phyloP scores from a whole-genome alignment of 1,140 invertebrate species.

The Helicoverpa armigera region DNA sequence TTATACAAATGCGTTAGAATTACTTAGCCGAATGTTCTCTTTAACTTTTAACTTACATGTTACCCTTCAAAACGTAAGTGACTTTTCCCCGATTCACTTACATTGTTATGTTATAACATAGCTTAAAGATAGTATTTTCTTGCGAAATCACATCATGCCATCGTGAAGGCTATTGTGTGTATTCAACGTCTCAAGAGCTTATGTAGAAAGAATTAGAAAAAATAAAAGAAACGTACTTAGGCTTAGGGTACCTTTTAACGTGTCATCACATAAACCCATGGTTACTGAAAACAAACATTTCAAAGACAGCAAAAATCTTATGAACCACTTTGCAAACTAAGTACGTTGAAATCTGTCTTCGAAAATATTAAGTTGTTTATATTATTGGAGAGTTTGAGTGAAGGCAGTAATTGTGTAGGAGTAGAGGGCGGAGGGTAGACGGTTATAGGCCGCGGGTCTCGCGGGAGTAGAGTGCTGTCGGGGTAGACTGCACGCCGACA shows the following conservation, averaged over 20 bases:
- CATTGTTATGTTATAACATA: conserved; percentile 32
- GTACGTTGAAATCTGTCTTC: conserved; percentile 44
- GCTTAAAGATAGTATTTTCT: conserved; percentile 8
- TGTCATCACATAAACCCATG: not conserved
- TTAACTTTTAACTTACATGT: conserved; percentile 39
- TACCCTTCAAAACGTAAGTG: conserved; percentile 35
- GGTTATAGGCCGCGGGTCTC: not conserved
- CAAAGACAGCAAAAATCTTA: not conserved
- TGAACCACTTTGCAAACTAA: conserved; percentile 18
- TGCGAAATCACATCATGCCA: conserved; percentile 11
- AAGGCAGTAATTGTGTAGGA: conserved; percentile 62
- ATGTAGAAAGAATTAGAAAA: not conserved
- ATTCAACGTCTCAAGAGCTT: not conserved
- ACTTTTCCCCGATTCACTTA: conserved; percentile 31
- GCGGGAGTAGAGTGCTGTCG: not conserved
- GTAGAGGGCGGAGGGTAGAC: conserved; percentile 66
- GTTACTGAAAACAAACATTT: not conserved
- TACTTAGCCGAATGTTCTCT: not conserved
- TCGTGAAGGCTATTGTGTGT: not conserved
- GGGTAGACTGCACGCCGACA: conserved; percentile 2
- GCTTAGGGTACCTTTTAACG: not conserved
- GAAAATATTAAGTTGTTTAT: conserved; percentile 35
- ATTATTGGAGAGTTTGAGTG: conserved; percentile 45
- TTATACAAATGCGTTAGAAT: not conserved
- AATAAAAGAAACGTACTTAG: not conserved